phyloP scores from a whole-genome alignment of 2,797 vertebrate species.

The Eurystomus glaucurus region DNA sequence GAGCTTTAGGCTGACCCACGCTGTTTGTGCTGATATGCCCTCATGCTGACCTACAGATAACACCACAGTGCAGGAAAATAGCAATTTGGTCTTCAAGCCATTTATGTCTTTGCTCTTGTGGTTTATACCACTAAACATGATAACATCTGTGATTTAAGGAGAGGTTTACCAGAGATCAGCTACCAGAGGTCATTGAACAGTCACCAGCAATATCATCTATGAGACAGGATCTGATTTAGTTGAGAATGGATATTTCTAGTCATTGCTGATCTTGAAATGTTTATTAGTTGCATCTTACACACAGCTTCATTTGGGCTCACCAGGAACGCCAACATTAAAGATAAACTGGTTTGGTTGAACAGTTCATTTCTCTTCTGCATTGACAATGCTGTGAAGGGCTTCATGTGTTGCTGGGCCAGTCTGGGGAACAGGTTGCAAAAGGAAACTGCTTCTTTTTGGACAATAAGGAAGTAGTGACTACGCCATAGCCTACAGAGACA shows the following conservation, averaged over 20 bases:
- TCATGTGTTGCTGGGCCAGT: background rate
- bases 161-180: background rate
- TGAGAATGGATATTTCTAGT: background rate
- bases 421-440: background rate
- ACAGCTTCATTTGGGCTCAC: background rate
- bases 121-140: background rate
- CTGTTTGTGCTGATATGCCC: background rate
- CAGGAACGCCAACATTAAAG: background rate
- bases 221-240: background rate
- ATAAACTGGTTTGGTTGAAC: background rate
- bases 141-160: background rate
- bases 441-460: background rate
- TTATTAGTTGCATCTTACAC: background rate
- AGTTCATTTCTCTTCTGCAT: background rate
- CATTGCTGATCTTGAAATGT: background rate
- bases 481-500: background rate
- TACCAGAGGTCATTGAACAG: background rate
- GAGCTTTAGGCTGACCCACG: background rate
- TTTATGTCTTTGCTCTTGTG: background rate
- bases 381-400: background rate
- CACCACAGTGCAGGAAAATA: background rate
- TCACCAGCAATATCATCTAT: background rate
- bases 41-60: background rate
- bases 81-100: background rate
- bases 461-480: background rate